Evolutionary conservation across 2,888 invertebrate species (phyloP).

Genomic region (Galerucella nymphaeae): DNA sequence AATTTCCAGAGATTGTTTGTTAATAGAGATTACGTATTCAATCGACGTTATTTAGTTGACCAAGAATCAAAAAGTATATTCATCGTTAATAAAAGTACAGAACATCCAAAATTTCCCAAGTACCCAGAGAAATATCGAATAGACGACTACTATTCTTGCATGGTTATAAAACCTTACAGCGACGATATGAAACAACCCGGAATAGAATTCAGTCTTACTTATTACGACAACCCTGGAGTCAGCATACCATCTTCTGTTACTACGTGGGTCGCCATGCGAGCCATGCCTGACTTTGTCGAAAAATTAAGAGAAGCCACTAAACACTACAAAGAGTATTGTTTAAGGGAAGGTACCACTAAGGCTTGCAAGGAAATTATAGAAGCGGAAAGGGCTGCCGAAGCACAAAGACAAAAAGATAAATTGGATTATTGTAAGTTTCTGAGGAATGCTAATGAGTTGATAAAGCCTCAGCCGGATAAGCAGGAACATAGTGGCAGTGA

Average conservation of each 20-base stretch:
- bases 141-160: constrained; percentile 85
- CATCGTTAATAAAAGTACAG: constrained; percentile 76
- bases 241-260: constrained; percentile 79
- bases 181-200: constrained; percentile 71
- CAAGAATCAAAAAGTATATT: constrained; percentile 70
- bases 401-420: constrained; percentile 47
- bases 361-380: constrained; percentile 48
- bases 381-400: constrained; percentile 42
- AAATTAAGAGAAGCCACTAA: constrained; percentile 77
- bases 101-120: constrained; percentile 77
- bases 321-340: constrained; percentile 70
- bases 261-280: constrained; percentile 80
- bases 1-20: constrained; percentile 78
- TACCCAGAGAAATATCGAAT: constrained; percentile 78
- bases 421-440: constrained; percentile 50
- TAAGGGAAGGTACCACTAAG: constrained; percentile 50
- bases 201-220: constrained; percentile 85
- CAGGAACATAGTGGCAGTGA: constrained; percentile 18
- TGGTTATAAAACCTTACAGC: constrained; percentile 81
- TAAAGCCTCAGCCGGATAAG: constrained; percentile 45
- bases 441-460: constrained; percentile 41
- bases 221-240: constrained; percentile 88
- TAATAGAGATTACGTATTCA: constrained; percentile 89
- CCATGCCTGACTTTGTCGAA: constrained; percentile 80
- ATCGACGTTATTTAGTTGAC: constrained; percentile 74